Conservation (phyloP, 2,797 vertebrate genomes). For the Helarctos malayanus region DNA sequence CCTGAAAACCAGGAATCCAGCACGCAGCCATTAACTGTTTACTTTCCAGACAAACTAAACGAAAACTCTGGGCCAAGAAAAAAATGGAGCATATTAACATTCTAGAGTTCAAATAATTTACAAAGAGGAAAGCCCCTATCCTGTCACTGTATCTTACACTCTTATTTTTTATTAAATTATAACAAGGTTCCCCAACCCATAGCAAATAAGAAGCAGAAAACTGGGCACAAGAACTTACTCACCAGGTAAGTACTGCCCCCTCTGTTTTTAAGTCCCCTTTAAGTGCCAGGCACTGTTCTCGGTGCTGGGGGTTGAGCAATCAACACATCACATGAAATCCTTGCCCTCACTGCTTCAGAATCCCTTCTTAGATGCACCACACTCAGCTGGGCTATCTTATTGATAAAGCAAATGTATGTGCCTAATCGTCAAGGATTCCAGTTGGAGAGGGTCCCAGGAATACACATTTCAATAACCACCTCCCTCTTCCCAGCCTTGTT, state of each 20-base stretch:
- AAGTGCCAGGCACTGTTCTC: neutral
- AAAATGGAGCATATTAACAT: neutral
- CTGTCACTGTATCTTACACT: neutral
- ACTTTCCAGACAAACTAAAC: neutral
- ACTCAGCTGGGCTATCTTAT: neutral
- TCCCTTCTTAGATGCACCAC: neutral
- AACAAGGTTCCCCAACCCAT: neutral
- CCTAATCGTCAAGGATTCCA: neutral
- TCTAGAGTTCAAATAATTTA: constrained; percentile 22
- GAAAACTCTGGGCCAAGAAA: neutral
- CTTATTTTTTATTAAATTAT: constrained; percentile 5
- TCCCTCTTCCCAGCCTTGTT: neutral
- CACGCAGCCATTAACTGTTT: neutral
- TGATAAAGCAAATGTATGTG: neutral
- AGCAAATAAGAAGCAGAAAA: neutral
- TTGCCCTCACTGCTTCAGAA: neutral
- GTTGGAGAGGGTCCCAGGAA: neutral
- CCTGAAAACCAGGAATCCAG: neutral
- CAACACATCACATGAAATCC: neutral
- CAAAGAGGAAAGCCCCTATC: neutral
- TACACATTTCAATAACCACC: neutral
- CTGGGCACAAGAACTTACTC: neutral
- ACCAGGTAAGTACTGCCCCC: neutral
- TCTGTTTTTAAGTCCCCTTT: neutral
- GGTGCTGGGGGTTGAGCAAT: neutral